Evolutionary conservation across 2,888 invertebrate species (phyloP), one percentile per base, ranked within the genome.

Genomic region (Gari tellinella): DNA sequence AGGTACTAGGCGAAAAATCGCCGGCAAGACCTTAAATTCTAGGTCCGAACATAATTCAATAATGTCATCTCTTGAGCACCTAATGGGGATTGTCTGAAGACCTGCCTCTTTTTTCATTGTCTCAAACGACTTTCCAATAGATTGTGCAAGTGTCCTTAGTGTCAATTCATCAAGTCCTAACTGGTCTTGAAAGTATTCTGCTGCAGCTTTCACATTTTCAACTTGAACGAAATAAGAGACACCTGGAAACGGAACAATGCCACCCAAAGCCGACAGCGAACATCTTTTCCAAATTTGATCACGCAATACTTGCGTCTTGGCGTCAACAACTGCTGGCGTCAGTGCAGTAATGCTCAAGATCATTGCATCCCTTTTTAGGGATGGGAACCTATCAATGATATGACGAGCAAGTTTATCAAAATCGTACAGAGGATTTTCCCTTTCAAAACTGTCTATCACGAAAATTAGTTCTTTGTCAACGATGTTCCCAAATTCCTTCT

Each of bases 181-280:
- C 57, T 63, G 63, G 1, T 64, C 19, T 52, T 38, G 19, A 46
- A 64, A 70, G 37, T 57, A 70, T n/a, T 17, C 5, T n/a, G 49
- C 51, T 48, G 56, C 57, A 8, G 31, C 7, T 1, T 37, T 2
- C 2, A 70, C 14, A 17, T 43, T 23, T 1, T 14, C 23, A 12
- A 25, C 53, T 31, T 62, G 55, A 10, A 48, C 26, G 4, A 48
- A 52, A 14, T 48, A 12, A n/a, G 17, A n/a, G 15, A 64, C 19
- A 25, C 52, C 57, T 14, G 63, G 43, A 15, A 64, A 8, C 15
- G 70, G 52, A 1, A 43, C 26, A 21, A 46, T 46, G 10, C 26
- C 70, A 4, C n/a, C 64, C 2, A 40, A 19, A 12, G 51, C 61
- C 19, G 41, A 48, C 19, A 41, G 12, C 10, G 31, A 10, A 17